Conservation (phyloP, 1,140 invertebrate genomes). For the Nomia melanderi region DNA sequence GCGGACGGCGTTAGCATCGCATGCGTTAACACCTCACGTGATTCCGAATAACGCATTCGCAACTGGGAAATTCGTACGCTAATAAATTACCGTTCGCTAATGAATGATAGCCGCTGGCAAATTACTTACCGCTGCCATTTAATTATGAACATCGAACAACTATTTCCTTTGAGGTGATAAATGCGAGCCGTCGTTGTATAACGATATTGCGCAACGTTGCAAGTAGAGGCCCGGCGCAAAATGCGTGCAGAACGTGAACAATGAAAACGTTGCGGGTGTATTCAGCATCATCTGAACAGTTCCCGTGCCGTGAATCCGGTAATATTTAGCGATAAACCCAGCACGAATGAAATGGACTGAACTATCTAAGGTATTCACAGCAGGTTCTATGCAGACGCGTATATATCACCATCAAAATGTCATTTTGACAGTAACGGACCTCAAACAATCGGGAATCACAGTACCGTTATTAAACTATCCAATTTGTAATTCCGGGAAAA, state of each 20-base stretch:
- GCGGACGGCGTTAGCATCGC: neutral
- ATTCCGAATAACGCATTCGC: neutral
- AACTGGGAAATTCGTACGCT: neutral
- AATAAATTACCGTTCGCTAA: neutral
- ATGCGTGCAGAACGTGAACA: conserved; percentile 47
- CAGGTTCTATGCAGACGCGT: conserved; percentile 14
- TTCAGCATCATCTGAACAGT: conserved; percentile 20
- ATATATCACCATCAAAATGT: conserved; percentile 47
- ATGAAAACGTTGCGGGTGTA: conserved; percentile 50
- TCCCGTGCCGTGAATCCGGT: conserved; percentile 41
- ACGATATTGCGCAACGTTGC: neutral
- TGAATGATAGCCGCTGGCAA: conserved; percentile 1
- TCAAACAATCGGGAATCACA: neutral
- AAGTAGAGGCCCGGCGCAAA: conserved; percentile 39
- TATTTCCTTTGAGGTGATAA: conserved; percentile 26
- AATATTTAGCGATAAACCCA: conserved; percentile 63
- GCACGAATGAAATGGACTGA: conserved; percentile 54
- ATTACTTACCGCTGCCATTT: conserved; percentile 13
- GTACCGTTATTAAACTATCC: neutral
- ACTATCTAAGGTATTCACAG: conserved; percentile 61
- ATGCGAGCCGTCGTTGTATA: neutral
- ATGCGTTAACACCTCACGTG: neutral
- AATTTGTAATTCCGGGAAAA: neutral
- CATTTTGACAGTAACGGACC: conserved; percentile 18
- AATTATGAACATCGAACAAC: conserved; percentile 26